A percentile compares a stretch with the other conserved stretches of the same genome.
Evolutionary conservation across 1,140 invertebrate species (phyloP).

Genomic region (Goniozus legneri): DNA sequence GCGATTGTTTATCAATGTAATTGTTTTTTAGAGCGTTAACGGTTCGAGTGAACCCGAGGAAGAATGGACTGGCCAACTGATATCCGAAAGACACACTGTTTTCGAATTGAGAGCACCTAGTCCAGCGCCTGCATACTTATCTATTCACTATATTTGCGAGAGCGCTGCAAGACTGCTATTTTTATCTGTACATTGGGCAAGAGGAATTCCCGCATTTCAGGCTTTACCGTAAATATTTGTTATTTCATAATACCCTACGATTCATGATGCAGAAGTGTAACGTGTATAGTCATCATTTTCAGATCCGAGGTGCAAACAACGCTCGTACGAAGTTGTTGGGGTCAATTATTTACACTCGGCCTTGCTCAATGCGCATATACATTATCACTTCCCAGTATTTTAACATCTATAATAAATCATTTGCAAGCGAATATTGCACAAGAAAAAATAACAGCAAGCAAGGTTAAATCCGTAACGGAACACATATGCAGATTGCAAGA

Average conservation of each 20-base stretch:
- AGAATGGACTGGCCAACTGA: slow-evolving; percentile 60
- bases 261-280: no score
- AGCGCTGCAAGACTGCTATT: slow-evolving; percentile 86
- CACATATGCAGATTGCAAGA: slow-evolving; percentile 81
- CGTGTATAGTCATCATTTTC: no score
- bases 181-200: slow-evolving; percentile 83
- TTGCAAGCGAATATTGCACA: slow-evolving; percentile 64
- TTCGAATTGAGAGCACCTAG: slow-evolving; percentile 82
- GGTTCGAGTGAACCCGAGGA: slow-evolving; percentile 52
- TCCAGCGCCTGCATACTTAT: slow-evolving; percentile 76
- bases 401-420: slow-evolving; percentile 75
- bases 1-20: slow-evolving; percentile 35
- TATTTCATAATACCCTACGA: no score
- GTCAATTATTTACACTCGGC: slow-evolving; percentile 88
- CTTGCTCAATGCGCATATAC: slow-evolving; percentile 83
- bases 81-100: slow-evolving; percentile 65
- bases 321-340: slow-evolving; percentile 84
- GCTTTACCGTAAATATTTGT: slow-evolving; percentile 62
- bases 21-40: slow-evolving; percentile 50
- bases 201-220: slow-evolving; percentile 80
- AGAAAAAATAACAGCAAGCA: slow-evolving; percentile 69
- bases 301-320: slow-evolving; percentile 82
- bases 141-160: slow-evolving; percentile 89
- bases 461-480: slow-evolving; percentile 76
- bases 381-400: slow-evolving; percentile 76